A percentile compares a stretch with the other conserved stretches of the same genome.
These are phyloP conservation scores for Panurus biarmicus DNA, from an alignment of 2,113 vertebrate genomes.

Conservation along the genomic window DNA sequence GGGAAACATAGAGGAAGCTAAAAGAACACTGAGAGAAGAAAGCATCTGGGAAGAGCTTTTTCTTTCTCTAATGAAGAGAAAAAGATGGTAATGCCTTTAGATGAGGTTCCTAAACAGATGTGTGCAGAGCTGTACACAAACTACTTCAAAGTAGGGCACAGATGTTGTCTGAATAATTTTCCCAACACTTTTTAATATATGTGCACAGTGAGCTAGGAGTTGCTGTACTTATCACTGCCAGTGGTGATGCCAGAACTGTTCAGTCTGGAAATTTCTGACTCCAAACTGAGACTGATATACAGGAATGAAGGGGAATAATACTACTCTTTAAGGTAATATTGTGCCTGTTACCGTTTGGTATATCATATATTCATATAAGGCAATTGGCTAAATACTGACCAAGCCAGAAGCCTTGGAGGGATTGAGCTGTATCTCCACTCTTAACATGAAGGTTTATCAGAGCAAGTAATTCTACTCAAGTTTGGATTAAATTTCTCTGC, in stretches of 20 bases:
- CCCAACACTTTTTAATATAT: not conserved
- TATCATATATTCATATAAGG: not conserved
- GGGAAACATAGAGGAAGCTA: not conserved
- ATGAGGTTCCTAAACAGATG: constrained; percentile 34
- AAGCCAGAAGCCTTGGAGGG: not conserved
- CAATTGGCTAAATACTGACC: not conserved
- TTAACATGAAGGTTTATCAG: not conserved
- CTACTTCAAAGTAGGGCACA: constrained; percentile 48
- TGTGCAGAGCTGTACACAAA: not conserved
- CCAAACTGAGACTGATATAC: not conserved
- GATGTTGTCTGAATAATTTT: constrained; percentile 40
- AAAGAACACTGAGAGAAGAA: not conserved
- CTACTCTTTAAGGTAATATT: not conserved
- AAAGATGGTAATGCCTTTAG: constrained; percentile 21
- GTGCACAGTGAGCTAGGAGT: not conserved
- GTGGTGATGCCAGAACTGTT: not conserved
- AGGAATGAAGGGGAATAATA: not conserved
- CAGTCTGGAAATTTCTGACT: not conserved
- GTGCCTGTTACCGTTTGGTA: not conserved
- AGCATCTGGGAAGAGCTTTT: not conserved
- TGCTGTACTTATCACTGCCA: not conserved
- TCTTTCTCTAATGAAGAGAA: constrained; percentile 15
- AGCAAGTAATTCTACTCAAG: not conserved
- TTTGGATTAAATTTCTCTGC: not conserved
- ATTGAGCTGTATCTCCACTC: not conserved